Evolutionary conservation across 2,797 vertebrate species (phyloP), one percentile per base, ranked within the genome.

Genomic region (Mionectes olivaceus): DNA sequence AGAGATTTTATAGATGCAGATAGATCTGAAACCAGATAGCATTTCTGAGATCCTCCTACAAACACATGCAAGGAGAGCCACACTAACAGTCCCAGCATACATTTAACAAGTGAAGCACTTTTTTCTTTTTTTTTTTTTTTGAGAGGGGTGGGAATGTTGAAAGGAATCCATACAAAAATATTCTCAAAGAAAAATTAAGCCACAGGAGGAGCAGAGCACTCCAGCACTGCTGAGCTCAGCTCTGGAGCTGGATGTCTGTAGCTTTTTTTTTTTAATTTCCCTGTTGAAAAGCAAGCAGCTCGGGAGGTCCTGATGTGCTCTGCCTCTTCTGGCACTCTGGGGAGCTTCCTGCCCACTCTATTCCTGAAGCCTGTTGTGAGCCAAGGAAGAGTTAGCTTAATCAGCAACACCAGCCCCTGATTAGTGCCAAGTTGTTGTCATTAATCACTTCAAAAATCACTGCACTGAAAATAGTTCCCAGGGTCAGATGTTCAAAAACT

Each of bases 311-410:
- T 73, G 71, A 52, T 81, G 83, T 89, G 43, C 76, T 89, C 64
- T 78, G 61, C 59, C 83, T 78, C 75, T 79, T 73, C 75, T 71
- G 37, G 30, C 10, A 2, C 43, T 61, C 89, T 83, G 53, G 70
- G 52, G 33, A 81, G n/a, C 59, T 89, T 77, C 76, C 80, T 93
- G 89, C 90, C 92, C 86, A 83, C 95, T 92, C 93, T 82, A 25
- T 95, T 95, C 68, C 65, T 81, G 70, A 47, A 60, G 64, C 67
- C 78, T 87, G 90, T 68, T 90, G 76, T 39, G 87, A 94, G 96
- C 90, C 83, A 92, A 83, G 83, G 83, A 94, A 65, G 93, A 90
- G 69, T 94, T 92, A 80, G 87, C 89, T 95, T 96, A 90, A 95
- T 96, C 89, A 96, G 89, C 92, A 95, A 81, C 82, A 81, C 39